Conservation (phyloP, 2,113 vertebrate species). For the Chrysochloris asiatica region DNA sequence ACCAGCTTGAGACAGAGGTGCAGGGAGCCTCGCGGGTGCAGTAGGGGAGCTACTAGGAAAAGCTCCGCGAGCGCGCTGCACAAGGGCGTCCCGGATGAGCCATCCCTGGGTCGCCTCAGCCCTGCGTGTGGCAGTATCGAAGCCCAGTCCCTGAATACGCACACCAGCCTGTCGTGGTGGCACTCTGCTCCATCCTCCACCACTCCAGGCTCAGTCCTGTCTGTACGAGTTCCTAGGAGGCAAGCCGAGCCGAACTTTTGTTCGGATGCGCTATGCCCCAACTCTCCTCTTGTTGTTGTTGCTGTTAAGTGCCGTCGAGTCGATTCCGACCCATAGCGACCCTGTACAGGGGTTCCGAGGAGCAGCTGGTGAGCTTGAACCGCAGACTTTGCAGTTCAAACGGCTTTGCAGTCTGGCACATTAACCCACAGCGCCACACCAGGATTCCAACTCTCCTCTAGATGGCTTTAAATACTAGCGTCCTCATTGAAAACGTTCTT, state of each 20-base stretch:
- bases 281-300: no score
- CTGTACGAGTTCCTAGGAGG: not conserved
- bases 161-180: not conserved
- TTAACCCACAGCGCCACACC: no score
- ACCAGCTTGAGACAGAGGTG: no score
- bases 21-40: not conserved
- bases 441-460: not conserved
- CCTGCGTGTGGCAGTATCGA: fast-evolving
- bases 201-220: fast-evolving
- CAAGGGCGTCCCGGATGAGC: fast-evolving
- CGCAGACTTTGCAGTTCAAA: no score
- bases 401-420: no score
- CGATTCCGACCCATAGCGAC: no score
- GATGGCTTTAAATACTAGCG: not conserved
- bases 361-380: no score
- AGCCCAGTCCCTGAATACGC: not conserved
- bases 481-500: not conserved
- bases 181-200: fast-evolving
- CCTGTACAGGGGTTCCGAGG: no score
- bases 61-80: not conserved
- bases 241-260: fast-evolving
- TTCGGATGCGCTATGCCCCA: no score
- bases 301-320: no score
- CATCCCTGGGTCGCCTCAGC: not conserved
- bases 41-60: not conserved